phyloP scores from a whole-genome alignment of 1,140 invertebrate genomes.

The Tenebrio molitor region DNA sequence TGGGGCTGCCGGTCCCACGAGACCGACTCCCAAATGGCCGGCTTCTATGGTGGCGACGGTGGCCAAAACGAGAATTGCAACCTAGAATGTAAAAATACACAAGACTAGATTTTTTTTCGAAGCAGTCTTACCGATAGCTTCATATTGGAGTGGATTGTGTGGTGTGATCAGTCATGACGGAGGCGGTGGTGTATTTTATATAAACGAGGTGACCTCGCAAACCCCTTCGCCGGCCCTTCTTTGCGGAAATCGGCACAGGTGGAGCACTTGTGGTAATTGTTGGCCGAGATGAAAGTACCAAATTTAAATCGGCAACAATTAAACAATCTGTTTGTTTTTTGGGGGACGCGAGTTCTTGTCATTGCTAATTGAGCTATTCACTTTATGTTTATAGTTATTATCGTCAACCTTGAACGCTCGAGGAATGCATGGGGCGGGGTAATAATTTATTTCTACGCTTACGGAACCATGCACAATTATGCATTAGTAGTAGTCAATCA shows the following conservation, averaged over 20 bases:
- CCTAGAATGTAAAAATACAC: constrained; percentile 5
- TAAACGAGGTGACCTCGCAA: constrained; percentile 23
- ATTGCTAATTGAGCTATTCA: background rate
- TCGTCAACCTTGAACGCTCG: background rate
- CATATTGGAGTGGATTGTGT: background rate
- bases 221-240: constrained; percentile 5
- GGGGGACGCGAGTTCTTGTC: background rate
- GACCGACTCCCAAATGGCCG: constrained; percentile 22
- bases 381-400: background rate
- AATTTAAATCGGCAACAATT: background rate
- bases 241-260: background rate
- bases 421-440: constrained; percentile 26
- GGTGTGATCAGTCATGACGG: constrained; percentile 5
- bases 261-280: background rate
- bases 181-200: constrained; percentile 25
- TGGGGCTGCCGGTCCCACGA: constrained; percentile 29
- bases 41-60: background rate
- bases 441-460: constrained; percentile 4
- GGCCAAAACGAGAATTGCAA: constrained; percentile 1
- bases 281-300: background rate
- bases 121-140: constrained; percentile 7
- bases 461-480: background rate
- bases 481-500: no score
- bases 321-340: constrained; percentile 6
- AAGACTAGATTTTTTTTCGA: no score